Evolutionary conservation across 1,140 invertebrate genomes (phyloP).

Genomic region (Apolygus lucorum): DNA sequence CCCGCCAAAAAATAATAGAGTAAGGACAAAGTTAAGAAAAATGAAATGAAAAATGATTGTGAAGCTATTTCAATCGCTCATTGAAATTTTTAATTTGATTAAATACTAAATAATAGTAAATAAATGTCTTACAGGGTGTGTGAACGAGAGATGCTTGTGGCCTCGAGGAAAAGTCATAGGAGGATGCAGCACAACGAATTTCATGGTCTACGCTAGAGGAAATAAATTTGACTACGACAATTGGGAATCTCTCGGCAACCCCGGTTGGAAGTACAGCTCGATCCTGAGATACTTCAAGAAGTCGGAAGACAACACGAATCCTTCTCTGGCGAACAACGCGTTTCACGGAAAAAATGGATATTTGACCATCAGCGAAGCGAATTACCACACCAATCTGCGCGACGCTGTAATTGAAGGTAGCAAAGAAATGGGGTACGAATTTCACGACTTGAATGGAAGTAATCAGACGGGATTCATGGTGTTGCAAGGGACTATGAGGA

Average conservation of each 20-base stretch:
- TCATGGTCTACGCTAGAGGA: slow-evolving; percentile 80
- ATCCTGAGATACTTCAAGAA: slow-evolving; percentile 80
- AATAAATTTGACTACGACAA: slow-evolving; percentile 76
- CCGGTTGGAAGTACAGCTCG: slow-evolving; percentile 80
- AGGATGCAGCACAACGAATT: slow-evolving; percentile 73
- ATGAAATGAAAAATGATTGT: background rate
- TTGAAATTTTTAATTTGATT: too few species aligned
- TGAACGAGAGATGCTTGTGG: slow-evolving; percentile 43
- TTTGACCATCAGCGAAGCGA: background rate
- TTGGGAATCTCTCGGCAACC: slow-evolving; percentile 78
- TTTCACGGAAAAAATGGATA: slow-evolving; percentile 50
- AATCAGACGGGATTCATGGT: slow-evolving; percentile 58
- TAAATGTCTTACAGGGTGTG: background rate
- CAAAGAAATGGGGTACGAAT: slow-evolving; percentile 56
- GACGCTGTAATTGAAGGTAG: slow-evolving; percentile 57
- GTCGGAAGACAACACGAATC: slow-evolving; percentile 74
- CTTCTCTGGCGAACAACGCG: slow-evolving; percentile 56
- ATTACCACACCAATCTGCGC: slow-evolving; percentile 30
- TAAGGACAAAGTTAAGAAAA: background rate
- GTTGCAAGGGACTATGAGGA: slow-evolving; percentile 54
- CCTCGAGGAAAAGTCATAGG: slow-evolving; percentile 56
- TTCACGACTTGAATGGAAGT: slow-evolving; percentile 62
- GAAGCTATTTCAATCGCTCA: too few species aligned
- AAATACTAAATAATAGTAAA: background rate
- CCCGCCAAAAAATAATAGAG: background rate